A percentile compares a stretch with the other conserved stretches of the same genome.
Evolutionary conservation across 2,113 vertebrate species (phyloP).

Genomic region (Phoxinus phoxinus): DNA sequence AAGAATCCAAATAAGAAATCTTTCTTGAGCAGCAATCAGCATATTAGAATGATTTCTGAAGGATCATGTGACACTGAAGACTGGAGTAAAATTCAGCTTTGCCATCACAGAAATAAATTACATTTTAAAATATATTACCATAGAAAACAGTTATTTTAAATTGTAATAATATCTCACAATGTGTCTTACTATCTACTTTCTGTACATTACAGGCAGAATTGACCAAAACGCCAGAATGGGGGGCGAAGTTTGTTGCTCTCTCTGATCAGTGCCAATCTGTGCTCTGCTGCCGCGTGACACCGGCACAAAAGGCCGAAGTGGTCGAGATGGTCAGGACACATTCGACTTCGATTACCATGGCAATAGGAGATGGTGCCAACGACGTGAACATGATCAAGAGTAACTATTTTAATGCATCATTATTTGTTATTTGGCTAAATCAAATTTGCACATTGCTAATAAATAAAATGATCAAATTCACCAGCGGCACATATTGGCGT

Average conservation of each 20-base stretch:
- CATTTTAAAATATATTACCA: background rate
- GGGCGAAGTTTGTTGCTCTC: constrained; percentile 81
- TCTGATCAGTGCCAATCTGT: constrained; percentile 86
- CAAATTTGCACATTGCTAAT: background rate
- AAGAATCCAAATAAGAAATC: background rate
- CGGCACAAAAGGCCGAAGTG: constrained; percentile 88
- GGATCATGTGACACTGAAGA: background rate
- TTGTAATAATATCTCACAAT: background rate
- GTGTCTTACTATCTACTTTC: background rate
- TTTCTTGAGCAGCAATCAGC: background rate
- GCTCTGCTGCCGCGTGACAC: constrained; percentile 92
- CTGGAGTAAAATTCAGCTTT: background rate
- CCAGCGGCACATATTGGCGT: constrained; percentile 89
- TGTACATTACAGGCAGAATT: constrained; percentile 64
- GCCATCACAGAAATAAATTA: background rate
- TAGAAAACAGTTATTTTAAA: background rate
- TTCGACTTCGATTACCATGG: constrained; percentile 81
- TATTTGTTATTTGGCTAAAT: background rate
- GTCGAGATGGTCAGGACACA: constrained; percentile 86
- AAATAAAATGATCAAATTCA: background rate
- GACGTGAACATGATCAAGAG: constrained; percentile 98
- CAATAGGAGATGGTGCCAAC: constrained; percentile 92
- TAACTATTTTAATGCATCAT: background rate
- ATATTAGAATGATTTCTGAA: background rate
- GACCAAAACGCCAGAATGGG: constrained; percentile 60